Percentiles rank a stretch among this genome's conserved stretches.
Conservation (phyloP, 2,797 vertebrate genomes). For the Oreortyx pictus region DNA sequence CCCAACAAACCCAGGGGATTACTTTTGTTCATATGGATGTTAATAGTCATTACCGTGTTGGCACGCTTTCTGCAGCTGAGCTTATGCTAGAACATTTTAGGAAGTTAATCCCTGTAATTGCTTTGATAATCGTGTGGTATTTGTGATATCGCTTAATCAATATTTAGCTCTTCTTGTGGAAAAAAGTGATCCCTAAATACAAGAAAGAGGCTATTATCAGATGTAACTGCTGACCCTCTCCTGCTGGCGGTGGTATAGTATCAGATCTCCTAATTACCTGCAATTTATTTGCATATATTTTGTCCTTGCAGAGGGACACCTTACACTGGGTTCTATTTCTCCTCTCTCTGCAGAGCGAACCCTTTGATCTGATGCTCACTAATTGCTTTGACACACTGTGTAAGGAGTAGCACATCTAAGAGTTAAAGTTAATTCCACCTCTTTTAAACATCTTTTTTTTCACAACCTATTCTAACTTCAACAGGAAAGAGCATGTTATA, state of each 20-base stretch:
- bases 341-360: not conserved
- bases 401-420: not conserved
- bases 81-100: constrained; percentile 45
- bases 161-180: constrained; percentile 49
- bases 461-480: not conserved
- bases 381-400: constrained; percentile 32
- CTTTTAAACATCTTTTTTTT: constrained; percentile 1
- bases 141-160: constrained; percentile 64
- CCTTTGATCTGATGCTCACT: constrained; percentile 48
- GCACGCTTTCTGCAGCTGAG: constrained; percentile 55
- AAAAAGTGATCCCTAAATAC: not conserved
- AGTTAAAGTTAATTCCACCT: constrained; percentile 26
- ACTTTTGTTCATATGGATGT: constrained; percentile 43
- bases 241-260: constrained; percentile 68
- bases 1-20: not conserved
- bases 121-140: constrained; percentile 61
- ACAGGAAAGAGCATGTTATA: not conserved
- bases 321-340: not conserved
- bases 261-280: constrained; percentile 57
- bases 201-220: constrained; percentile 26
- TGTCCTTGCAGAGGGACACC: constrained; percentile 5
- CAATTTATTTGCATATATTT: constrained; percentile 33
- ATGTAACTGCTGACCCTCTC: constrained; percentile 58
- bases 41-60: constrained; percentile 48
- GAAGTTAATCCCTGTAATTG: constrained; percentile 67